Evolutionary conservation across 1,140 invertebrate genomes (phyloP).

Genomic region (Listronotus bonariensis): DNA sequence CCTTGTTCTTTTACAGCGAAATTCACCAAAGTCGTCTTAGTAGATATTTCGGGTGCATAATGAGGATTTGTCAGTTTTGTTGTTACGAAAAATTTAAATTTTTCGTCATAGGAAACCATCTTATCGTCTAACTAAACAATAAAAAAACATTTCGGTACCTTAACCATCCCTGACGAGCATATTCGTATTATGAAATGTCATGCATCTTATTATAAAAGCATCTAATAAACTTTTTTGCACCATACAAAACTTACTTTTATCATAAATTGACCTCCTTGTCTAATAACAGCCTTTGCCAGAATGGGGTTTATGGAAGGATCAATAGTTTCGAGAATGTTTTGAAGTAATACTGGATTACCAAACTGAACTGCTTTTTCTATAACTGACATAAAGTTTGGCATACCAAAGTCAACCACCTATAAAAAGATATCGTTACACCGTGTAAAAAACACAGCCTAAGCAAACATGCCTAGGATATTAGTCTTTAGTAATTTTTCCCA

Average conservation of each 20-base stretch:
- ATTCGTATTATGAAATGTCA: too few species aligned
- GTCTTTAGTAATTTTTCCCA: too few species aligned
- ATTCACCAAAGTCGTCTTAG: slow-evolving; percentile 90
- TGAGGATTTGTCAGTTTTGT: slow-evolving; percentile 91
- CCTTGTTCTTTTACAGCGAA: slow-evolving; percentile 92
- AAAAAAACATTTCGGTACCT: too few species aligned
- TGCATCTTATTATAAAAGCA: background rate
- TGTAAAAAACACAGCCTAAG: too few species aligned
- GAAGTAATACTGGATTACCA: slow-evolving; percentile 73
- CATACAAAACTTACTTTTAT: slow-evolving; percentile 65
- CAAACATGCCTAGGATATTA: too few species aligned
- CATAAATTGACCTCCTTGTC: slow-evolving; percentile 64
- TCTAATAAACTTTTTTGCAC: background rate
- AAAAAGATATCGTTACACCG: too few species aligned
- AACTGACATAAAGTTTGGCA: slow-evolving; percentile 71
- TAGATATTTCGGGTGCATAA: slow-evolving; percentile 88
- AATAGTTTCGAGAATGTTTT: slow-evolving; percentile 80
- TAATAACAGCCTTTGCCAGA: slow-evolving; percentile 72
- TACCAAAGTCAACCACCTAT: slow-evolving; percentile 76
- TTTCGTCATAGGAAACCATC: slow-evolving; percentile 77
- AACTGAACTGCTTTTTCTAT: slow-evolving; percentile 71
- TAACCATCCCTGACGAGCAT: too few species aligned
- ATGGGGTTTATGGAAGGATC: slow-evolving; percentile 82
- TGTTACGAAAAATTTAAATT: slow-evolving; percentile 85
- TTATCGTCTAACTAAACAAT: slow-evolving; percentile 72